Conservation (phyloP, 1,140 invertebrate genomes). For the Drosophila kikkawai region DNA sequence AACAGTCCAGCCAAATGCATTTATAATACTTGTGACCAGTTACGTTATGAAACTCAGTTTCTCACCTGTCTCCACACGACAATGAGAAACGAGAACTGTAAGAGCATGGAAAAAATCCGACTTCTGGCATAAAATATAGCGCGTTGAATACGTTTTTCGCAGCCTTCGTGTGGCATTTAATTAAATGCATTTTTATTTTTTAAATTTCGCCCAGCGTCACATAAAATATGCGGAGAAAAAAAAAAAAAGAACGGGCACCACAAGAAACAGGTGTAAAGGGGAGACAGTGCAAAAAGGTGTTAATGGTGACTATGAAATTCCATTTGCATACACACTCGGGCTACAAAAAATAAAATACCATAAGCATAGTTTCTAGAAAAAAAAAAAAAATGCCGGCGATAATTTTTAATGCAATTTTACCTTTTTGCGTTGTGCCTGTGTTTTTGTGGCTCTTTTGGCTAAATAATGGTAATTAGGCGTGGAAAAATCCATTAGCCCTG, state of each 20-base stretch:
- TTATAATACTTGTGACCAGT: slow-evolving; percentile 31
- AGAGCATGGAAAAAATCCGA: slow-evolving; percentile 20
- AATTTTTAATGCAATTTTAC: slow-evolving; percentile 76
- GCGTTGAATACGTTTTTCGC: slow-evolving; percentile 66
- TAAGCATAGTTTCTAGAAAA: slow-evolving; percentile 55
- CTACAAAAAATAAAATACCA: slow-evolving; percentile 53
- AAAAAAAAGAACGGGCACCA: slow-evolving; percentile 28
- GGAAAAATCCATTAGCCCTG: slow-evolving; percentile 76
- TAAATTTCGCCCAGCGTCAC: slow-evolving; percentile 54
- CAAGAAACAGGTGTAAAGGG: slow-evolving; percentile 57
- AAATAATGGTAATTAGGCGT: slow-evolving; percentile 80
- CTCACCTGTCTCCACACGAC: slow-evolving; percentile 10
- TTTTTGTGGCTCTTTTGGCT: slow-evolving; percentile 41
- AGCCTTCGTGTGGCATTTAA: slow-evolving; percentile 81
- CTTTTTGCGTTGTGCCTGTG: slow-evolving; percentile 24
- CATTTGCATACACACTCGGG: slow-evolving; percentile 67
- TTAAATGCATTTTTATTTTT: slow-evolving; percentile 76
- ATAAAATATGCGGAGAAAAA: slow-evolving; percentile 71
- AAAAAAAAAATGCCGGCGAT: slow-evolving; percentile 26
- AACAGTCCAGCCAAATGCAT: slow-evolving; percentile 10
- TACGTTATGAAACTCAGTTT: slow-evolving; percentile 48
- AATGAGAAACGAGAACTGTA: slow-evolving; percentile 41
- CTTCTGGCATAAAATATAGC: slow-evolving; percentile 69
- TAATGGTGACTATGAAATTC: slow-evolving; percentile 82
- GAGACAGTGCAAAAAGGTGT: slow-evolving; percentile 73